Conservation (phyloP, 2,797 vertebrate species). For the Sebastes glaucus region DNA sequence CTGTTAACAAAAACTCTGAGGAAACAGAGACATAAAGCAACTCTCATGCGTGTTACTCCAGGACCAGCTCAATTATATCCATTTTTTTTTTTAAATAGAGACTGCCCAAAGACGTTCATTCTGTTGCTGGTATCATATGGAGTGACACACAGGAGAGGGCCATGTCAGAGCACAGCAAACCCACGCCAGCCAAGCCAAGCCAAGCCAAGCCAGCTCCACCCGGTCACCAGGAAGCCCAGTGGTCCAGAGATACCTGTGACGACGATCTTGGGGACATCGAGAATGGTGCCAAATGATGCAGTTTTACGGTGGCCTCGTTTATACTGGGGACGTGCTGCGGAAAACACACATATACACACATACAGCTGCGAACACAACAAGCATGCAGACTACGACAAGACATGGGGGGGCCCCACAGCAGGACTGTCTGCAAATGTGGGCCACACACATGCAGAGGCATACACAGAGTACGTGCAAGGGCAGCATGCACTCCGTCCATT, state of each 20-base stretch:
- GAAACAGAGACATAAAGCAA: constrained; percentile 21
- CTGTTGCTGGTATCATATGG: constrained; percentile 29
- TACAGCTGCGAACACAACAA: constrained; percentile 86
- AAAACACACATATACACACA: constrained; percentile 98
- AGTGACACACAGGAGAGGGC: constrained; percentile 73
- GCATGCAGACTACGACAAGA: constrained; percentile 88
- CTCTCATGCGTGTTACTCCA: constrained; percentile 68
- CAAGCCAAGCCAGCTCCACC: constrained; percentile 71
- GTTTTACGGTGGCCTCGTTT: constrained; percentile 99
- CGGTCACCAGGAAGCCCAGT: constrained; percentile 81
- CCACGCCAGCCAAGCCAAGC: constrained; percentile 46
- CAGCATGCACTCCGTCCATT: constrained; percentile 67
- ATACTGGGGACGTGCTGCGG: constrained; percentile 92
- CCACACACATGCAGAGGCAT: constrained; percentile 66
- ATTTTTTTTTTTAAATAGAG: no score
- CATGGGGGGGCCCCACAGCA: constrained; percentile 37
- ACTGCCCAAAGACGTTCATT: not conserved
- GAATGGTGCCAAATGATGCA: constrained; percentile 98
- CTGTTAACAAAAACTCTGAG: constrained; percentile 26
- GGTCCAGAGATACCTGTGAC: constrained; percentile 96
- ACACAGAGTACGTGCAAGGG: constrained; percentile 55
- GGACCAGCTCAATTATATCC: not conserved
- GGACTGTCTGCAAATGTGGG: constrained; percentile 42
- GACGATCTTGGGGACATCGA: constrained; percentile 99
- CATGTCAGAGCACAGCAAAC: constrained; percentile 51